These are phyloP conservation scores for Peribatodes rhomboidaria DNA, from an alignment of 2,888 invertebrate genomes.

Conservation along the genomic window DNA sequence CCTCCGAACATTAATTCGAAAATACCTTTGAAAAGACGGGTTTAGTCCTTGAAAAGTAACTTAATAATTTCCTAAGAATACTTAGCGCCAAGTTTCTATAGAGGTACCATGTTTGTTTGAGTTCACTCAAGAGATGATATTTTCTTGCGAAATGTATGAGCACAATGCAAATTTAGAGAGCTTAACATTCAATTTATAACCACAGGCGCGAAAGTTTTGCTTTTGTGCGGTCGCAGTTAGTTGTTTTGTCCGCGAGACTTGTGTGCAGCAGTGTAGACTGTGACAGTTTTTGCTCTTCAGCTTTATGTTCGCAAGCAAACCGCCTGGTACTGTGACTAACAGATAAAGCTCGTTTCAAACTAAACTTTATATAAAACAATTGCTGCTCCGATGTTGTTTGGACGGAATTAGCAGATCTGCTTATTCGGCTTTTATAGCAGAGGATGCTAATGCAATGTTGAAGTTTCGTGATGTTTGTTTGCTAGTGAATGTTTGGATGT, in stretches of 20 bases:
- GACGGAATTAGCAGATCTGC: constrained; percentile 48
- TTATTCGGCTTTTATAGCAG: constrained; percentile 49
- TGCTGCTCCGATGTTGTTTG: constrained; percentile 53
- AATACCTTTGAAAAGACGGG: constrained; percentile 23
- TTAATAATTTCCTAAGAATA: constrained; percentile 26
- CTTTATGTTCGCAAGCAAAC: constrained; percentile 48
- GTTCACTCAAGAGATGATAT: constrained; percentile 38
- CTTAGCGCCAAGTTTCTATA: constrained; percentile 40
- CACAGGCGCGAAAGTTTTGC: constrained; percentile 58
- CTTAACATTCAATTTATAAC: constrained; percentile 70
- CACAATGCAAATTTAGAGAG: constrained; percentile 68
- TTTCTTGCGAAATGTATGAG: constrained; percentile 47
- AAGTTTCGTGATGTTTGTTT: constrained; percentile 29
- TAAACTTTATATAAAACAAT: constrained; percentile 55
- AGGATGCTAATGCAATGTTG: constrained; percentile 40
- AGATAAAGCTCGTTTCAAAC: constrained; percentile 56
- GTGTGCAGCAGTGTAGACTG: constrained; percentile 48
- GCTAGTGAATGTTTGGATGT: constrained; percentile 14
- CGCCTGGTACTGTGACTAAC: constrained; percentile 53
- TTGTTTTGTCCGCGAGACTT: constrained; percentile 49
- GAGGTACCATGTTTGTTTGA: constrained; percentile 42
- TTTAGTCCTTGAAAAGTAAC: constrained; percentile 24
- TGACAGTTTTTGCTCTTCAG: constrained; percentile 58
- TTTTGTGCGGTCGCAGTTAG: constrained; percentile 59
- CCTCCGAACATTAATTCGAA: constrained; percentile 24